phyloP scores from a whole-genome alignment of 2,113 vertebrate genomes.

The Ranitomeya variabilis region DNA sequence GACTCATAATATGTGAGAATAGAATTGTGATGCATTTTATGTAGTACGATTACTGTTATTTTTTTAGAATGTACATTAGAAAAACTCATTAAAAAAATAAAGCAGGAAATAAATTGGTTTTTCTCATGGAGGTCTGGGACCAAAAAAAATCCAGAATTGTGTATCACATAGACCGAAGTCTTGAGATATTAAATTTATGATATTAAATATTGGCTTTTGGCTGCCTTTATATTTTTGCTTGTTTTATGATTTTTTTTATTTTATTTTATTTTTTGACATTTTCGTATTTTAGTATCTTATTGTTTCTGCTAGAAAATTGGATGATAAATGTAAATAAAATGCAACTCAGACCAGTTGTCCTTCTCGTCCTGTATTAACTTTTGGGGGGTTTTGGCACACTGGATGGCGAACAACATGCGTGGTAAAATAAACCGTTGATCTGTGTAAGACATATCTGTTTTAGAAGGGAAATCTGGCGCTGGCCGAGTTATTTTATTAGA shows the following conservation, averaged over 20 bases:
- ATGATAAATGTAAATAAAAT: conserved; percentile 42
- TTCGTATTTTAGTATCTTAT: conserved; percentile 24
- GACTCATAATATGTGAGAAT: neutral
- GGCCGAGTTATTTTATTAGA: conserved; percentile 42
- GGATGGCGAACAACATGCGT: conserved; percentile 13
- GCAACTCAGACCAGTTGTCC: neutral
- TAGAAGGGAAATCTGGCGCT: conserved; percentile 45
- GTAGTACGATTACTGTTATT: neutral
- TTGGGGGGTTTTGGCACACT: conserved; percentile 30
- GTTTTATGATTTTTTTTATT: conserved; percentile 20
- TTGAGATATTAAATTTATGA: conserved; percentile 35
- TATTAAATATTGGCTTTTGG: conserved; percentile 29
- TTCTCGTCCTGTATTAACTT: conserved; percentile 41
- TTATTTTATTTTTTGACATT: conserved; percentile 17
- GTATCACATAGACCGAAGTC: conserved; percentile 24
- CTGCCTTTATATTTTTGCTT: conserved; percentile 6
- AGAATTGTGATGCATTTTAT: neutral
- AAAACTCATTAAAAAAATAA: neutral
- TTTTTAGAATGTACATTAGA: neutral
- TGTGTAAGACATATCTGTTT: conserved; percentile 46
- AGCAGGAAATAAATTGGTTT: neutral
- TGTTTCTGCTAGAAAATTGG: conserved; percentile 44
- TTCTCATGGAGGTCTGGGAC: neutral
- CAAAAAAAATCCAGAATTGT: neutral
- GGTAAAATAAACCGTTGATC: conserved; percentile 43